These are phyloP conservation scores for Lasioglossum lativentre DNA, from an alignment of 2,888 invertebrate species.

Conservation along the genomic window DNA sequence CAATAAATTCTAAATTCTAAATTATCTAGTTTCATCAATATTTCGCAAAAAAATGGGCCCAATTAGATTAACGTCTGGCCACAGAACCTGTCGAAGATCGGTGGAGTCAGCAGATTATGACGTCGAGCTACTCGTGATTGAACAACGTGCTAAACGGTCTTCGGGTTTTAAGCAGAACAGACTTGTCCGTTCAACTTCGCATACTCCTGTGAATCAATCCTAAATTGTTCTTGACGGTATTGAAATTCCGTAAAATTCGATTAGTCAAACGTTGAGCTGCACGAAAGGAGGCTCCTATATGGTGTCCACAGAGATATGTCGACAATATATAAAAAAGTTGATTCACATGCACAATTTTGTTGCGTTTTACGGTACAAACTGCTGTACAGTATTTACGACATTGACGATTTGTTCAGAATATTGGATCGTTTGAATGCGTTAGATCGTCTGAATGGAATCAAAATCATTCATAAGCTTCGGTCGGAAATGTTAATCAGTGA, in stretches of 20 bases:
- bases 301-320: background rate
- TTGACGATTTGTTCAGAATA: too few relatives aligned
- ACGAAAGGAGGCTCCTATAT: background rate
- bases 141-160: conserved; percentile 35
- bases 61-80: conserved; percentile 10
- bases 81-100: conserved; percentile 33
- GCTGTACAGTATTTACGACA: too few relatives aligned
- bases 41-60: conserved; percentile 13
- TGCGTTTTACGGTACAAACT: too few relatives aligned
- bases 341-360: too few relatives aligned
- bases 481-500: conserved; percentile 21
- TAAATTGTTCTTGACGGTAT: background rate
- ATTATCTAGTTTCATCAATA: conserved; percentile 14
- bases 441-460: background rate
- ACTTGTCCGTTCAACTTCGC: conserved; percentile 5
- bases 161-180: conserved; percentile 19
- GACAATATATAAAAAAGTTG: background rate
- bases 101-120: conserved; percentile 20
- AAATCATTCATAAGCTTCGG: background rate
- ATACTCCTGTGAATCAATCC: conserved; percentile 5
- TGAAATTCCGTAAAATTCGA: background rate
- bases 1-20: too few relatives aligned
- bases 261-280: background rate
- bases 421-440: too few relatives aligned
- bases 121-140: conserved; percentile 15